Evolutionary conservation across 2,797 vertebrate genomes (phyloP), one percentile per base, ranked within the genome.

Genomic region (Macroramphosus scolopax): DNA sequence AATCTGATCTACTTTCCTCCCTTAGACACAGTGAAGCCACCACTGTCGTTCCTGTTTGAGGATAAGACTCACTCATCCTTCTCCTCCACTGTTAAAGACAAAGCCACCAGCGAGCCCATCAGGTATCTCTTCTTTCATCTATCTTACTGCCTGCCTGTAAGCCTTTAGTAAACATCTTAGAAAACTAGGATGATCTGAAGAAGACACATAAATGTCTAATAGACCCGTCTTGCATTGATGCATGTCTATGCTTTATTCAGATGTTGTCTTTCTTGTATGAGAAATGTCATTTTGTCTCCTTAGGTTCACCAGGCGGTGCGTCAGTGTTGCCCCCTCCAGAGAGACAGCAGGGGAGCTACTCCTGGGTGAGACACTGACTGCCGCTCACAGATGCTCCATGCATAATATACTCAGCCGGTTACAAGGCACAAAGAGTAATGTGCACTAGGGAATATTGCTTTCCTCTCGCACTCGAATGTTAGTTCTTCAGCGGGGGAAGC

Each of bases 71-170:
- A 95, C 87, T 98, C 94, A 50, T 98, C 94, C 53, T 95, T 96
- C 76, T 98, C 96, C 35, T 98, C 96, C 40, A 97, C 95, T 13
- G 97, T 99, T 51, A 98, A 99, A 83, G 97, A 99, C 82, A 98
- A 98, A 93, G 97, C 96, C 74, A 98, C 97, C 54, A 98, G 95
- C 78, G 97, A 99, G 79, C 88, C 92, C 50, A 99, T 98, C 89
- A 95, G 96, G 96, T 98, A 87, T 31, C 13, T 35, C 14, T 12
- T 15, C 14, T 5, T 14, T 32, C 2, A 3, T 15, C 8, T 45
- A 17, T 31, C 4, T 47, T 48, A 32, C 11, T 31, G 13, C 31
- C 24, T 26, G n/a, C 14, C 17, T 41, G 2, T 49, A 14, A 44
- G 5, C 13, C 37, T 55, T 5, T 10, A 38, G 30, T 37, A 14